Percentiles rank a stretch among this genome's conserved stretches.
Evolutionary conservation across 2,888 invertebrate species (phyloP).

Genomic region (Drosophila robusta): DNA sequence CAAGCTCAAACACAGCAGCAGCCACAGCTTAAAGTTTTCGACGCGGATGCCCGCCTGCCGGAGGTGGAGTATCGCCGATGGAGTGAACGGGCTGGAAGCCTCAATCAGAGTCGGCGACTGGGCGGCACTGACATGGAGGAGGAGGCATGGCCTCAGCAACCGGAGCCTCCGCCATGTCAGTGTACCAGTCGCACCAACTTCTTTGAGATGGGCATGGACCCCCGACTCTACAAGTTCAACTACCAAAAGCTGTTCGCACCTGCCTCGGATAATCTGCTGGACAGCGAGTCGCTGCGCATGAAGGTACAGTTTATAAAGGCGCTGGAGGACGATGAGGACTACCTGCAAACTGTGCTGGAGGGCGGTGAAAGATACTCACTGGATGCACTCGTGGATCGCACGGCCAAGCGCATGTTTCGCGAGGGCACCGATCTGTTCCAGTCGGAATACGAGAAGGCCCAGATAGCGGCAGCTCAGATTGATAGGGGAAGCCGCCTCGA

Average conservation of each 20-base stretch:
- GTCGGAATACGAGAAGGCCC: slow-evolving; percentile 10
- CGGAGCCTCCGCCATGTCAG: slow-evolving; percentile 8
- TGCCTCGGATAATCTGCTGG: background rate
- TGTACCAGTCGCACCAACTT: slow-evolving; percentile 7
- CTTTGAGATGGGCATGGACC: slow-evolving; percentile 24
- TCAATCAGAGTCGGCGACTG: background rate
- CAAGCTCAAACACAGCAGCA: too few relatives aligned
- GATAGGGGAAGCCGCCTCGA: slow-evolving; percentile 20
- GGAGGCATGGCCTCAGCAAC: background rate
- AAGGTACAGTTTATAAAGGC: slow-evolving; percentile 53
- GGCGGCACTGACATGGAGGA: slow-evolving; percentile 4
- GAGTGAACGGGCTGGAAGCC: background rate
- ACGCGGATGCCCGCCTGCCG: background rate
- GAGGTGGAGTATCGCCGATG: background rate
- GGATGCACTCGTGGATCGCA: slow-evolving; percentile 37
- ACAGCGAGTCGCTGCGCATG: slow-evolving; percentile 21
- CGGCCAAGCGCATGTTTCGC: slow-evolving; percentile 45
- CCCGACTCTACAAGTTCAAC: slow-evolving; percentile 37
- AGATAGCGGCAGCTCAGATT: accelerated
- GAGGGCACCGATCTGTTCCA: slow-evolving; percentile 38
- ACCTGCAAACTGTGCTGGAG: slow-evolving; percentile 35
- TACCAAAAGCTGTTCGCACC: slow-evolving; percentile 48
- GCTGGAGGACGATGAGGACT: slow-evolving; percentile 48
- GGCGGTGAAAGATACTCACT: slow-evolving; percentile 24
- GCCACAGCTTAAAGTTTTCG: background rate